Evolutionary conservation across 1,140 invertebrate genomes (phyloP).

Genomic region (Patella vulgata): DNA sequence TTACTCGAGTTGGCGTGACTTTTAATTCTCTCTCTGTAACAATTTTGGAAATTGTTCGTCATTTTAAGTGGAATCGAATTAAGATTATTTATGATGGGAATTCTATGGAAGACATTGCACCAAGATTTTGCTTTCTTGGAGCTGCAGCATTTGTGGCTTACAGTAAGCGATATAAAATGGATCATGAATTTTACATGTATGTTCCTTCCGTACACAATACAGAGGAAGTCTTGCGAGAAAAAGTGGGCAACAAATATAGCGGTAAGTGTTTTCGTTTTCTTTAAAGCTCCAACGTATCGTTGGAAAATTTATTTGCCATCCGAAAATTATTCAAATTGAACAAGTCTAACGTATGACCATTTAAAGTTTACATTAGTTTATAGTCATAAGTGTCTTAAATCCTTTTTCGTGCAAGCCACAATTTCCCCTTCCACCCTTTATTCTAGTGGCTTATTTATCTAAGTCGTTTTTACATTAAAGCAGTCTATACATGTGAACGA

Average conservation of each 20-base stretch:
- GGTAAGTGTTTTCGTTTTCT: too few relatives aligned
- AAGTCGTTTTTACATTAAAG: too few relatives aligned
- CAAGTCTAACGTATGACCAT: too few relatives aligned
- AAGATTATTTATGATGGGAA: slow-evolving; percentile 77
- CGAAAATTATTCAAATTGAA: too few relatives aligned
- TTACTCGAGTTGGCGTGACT: slow-evolving; percentile 61
- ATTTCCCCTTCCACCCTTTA: too few relatives aligned
- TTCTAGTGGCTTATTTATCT: too few relatives aligned
- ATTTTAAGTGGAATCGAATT: slow-evolving; percentile 75
- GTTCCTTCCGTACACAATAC: slow-evolving; percentile 43
- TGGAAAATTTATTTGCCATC: too few relatives aligned
- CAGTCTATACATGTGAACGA: too few relatives aligned
- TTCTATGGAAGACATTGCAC: slow-evolving; percentile 66
- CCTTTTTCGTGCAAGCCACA: too few relatives aligned
- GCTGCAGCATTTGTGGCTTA: slow-evolving; percentile 18
- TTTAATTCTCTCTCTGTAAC: slow-evolving; percentile 78
- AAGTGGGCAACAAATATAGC: slow-evolving; percentile 45
- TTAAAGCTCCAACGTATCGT: too few relatives aligned
- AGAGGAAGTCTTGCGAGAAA: slow-evolving; percentile 66
- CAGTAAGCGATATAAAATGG: slow-evolving; percentile 66
- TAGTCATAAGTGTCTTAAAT: too few relatives aligned
- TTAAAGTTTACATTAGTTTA: too few relatives aligned
- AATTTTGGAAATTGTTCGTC: slow-evolving; percentile 73
- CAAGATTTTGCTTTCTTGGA: slow-evolving; percentile 66
- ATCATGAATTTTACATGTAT: slow-evolving; percentile 66